Evolutionary conservation across 2,797 vertebrate genomes (phyloP).

Genomic region (Trachops cirrhosus): DNA sequence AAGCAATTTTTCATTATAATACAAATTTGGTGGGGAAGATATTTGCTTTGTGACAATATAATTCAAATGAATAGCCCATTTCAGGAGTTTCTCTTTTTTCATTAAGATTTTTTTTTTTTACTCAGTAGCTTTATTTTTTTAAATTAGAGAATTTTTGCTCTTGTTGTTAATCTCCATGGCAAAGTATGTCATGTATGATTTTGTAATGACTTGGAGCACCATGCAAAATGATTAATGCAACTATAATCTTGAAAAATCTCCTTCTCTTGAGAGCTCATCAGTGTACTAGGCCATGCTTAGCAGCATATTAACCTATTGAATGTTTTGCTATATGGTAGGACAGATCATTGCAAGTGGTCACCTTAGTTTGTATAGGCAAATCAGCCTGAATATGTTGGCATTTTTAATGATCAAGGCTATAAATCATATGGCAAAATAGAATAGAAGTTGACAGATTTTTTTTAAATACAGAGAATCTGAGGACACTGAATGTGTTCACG

Average conservation of each 20-base stretch:
- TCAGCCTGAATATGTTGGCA: not conserved
- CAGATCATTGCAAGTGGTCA: slow-evolving; percentile 15
- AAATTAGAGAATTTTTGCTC: slow-evolving; percentile 40
- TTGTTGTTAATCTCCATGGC: not conserved
- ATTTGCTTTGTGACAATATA: slow-evolving; percentile 31
- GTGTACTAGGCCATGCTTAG: not conserved
- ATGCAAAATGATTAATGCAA: slow-evolving; percentile 9
- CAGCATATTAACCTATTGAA: slow-evolving; percentile 11
- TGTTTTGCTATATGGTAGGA: not conserved
- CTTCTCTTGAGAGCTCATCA: slow-evolving; percentile 32
- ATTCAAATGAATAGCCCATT: slow-evolving; percentile 33
- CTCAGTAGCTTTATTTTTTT: slow-evolving; percentile 40
- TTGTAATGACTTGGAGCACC: slow-evolving; percentile 28
- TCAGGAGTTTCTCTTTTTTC: slow-evolving; percentile 31
- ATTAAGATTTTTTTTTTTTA: not conserved
- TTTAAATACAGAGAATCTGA: slow-evolving; percentile 46
- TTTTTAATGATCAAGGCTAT: slow-evolving; percentile 47
- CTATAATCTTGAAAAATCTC: slow-evolving; percentile 42
- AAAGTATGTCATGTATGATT: slow-evolving; percentile 8
- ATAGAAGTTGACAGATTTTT: slow-evolving; percentile 39
- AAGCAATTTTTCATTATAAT: slow-evolving; percentile 47
- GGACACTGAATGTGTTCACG: slow-evolving; percentile 50
- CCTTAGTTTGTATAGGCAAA: slow-evolving; percentile 52
- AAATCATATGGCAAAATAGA: slow-evolving; percentile 50
- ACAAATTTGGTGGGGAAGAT: slow-evolving; percentile 43